Evolutionary conservation across 2,113 vertebrate genomes (phyloP).

Genomic region (Nothoprocta perdicaria): DNA sequence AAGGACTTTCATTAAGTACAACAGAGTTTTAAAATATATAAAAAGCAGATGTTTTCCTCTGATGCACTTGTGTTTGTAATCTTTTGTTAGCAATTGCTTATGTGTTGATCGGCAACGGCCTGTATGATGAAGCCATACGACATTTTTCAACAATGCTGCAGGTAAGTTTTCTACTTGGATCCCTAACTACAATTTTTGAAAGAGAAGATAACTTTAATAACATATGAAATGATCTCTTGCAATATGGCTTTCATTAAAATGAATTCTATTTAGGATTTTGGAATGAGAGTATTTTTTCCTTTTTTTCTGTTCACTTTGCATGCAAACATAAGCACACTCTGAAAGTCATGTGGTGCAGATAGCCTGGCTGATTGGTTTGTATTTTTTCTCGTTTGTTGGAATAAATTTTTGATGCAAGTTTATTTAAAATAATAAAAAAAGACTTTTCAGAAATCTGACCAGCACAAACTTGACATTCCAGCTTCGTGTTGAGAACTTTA

Average conservation of each 20-base stretch:
- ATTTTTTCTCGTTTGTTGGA: background rate
- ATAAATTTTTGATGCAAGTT: background rate
- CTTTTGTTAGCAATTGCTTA: conserved; percentile 90
- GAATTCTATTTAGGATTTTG: background rate
- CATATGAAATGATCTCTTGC: background rate
- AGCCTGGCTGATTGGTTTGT: background rate
- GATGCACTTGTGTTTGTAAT: conserved; percentile 13
- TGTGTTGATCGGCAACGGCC: conserved; percentile 91
- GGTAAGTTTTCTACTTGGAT: conserved; percentile 76
- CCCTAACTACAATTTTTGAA: background rate
- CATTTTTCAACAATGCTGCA: conserved; percentile 95
- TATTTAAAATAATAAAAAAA: background rate
- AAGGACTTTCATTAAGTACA: background rate
- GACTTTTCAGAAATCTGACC: background rate
- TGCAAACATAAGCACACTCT: background rate
- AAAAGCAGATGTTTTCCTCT: background rate
- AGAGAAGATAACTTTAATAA: background rate
- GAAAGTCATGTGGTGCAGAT: background rate
- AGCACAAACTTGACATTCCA: background rate
- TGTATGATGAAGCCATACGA: conserved; percentile 95
- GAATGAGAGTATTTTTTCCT: background rate
- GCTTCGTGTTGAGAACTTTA: background rate
- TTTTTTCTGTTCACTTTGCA: background rate
- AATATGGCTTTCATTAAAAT: background rate
- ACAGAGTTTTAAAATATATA: background rate